phyloP scores from a whole-genome alignment of 1,140 invertebrate species.

The Drosophila nigromelanica region DNA sequence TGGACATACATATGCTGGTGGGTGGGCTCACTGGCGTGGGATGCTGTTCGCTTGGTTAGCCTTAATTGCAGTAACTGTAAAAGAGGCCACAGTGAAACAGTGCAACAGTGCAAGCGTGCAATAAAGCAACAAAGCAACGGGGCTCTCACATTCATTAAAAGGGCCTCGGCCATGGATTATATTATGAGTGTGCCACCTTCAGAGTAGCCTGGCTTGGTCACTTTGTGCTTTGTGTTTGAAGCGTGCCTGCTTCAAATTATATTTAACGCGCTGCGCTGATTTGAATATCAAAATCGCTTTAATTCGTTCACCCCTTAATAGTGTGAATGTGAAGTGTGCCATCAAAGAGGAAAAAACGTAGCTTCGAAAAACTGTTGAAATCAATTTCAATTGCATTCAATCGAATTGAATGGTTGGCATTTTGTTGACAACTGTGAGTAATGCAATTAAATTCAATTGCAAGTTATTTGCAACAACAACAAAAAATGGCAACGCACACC shows the following conservation, averaged over 20 bases:
- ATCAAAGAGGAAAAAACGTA: conserved; percentile 41
- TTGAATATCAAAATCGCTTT: conserved; percentile 44
- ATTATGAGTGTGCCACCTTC: conserved; percentile 18
- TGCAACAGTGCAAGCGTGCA: conserved; percentile 14
- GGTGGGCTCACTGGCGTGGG: conserved; percentile 53
- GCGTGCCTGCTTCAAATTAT: conserved; percentile 48
- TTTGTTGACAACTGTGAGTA: conserved; percentile 80
- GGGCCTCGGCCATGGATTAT: too few species aligned
- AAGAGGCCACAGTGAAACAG: conserved; percentile 3
- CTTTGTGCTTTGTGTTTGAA: background rate
- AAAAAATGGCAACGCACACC: conserved; percentile 21
- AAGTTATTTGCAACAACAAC: conserved; percentile 60
- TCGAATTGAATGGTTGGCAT: conserved; percentile 77
- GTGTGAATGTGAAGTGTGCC: conserved; percentile 71
- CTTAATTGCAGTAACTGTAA: conserved; percentile 61
- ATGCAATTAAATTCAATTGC: conserved; percentile 81
- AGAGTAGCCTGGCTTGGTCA: too few species aligned
- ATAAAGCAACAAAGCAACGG: conserved; percentile 39
- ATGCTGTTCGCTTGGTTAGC: conserved; percentile 60
- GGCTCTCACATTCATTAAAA: conserved; percentile 78
- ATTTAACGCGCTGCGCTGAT: conserved; percentile 51
- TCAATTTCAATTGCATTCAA: conserved; percentile 80
- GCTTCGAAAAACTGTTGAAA: conserved; percentile 44
- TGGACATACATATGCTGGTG: conserved; percentile 21
- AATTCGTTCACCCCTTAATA: conserved; percentile 45